These are phyloP conservation scores for Cynopterus sphinx DNA, from an alignment of 2,797 vertebrate species.

Conservation along the genomic window DNA sequence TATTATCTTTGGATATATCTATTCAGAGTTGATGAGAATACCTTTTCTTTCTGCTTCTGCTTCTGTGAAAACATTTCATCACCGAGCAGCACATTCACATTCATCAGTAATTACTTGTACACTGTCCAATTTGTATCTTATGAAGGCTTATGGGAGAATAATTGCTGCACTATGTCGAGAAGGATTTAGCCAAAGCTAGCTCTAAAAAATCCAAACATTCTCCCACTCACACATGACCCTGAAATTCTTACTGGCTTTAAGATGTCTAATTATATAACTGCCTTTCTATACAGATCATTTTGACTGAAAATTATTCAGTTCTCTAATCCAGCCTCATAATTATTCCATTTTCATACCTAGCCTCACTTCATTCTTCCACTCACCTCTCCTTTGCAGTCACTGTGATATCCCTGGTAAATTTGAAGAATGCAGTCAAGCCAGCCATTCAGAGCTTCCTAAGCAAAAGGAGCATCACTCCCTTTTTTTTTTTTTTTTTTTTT, in stretches of 20 bases:
- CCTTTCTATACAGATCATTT: constrained; percentile 60
- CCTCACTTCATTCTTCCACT: constrained; percentile 31
- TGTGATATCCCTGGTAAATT: not conserved
- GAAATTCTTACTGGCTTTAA: constrained; percentile 62
- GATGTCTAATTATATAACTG: constrained; percentile 73
- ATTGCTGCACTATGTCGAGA: constrained; percentile 35
- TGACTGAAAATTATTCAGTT: constrained; percentile 48
- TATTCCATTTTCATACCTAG: constrained; percentile 54
- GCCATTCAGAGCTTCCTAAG: constrained; percentile 11
- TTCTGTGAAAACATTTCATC: constrained; percentile 73
- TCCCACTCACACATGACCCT: constrained; percentile 59
- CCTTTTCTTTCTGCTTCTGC: constrained; percentile 74
- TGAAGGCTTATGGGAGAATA: constrained; percentile 57
- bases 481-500: constrained; percentile 22
- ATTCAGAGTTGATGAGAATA: constrained; percentile 72
- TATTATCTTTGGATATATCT: constrained; percentile 74
- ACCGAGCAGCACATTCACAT: constrained; percentile 67
- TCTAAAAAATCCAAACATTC: constrained; percentile 53
- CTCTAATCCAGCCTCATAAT: constrained; percentile 62
- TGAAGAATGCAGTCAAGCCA: not conserved
- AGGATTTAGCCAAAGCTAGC: constrained; percentile 31
- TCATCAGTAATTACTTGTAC: constrained; percentile 76
- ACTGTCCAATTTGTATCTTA: constrained; percentile 55
- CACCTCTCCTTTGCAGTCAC: not conserved
- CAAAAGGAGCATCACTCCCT: not conserved